phyloP scores from a whole-genome alignment of 2,113 vertebrate genomes.

The Acanthochromis polyacanthus region DNA sequence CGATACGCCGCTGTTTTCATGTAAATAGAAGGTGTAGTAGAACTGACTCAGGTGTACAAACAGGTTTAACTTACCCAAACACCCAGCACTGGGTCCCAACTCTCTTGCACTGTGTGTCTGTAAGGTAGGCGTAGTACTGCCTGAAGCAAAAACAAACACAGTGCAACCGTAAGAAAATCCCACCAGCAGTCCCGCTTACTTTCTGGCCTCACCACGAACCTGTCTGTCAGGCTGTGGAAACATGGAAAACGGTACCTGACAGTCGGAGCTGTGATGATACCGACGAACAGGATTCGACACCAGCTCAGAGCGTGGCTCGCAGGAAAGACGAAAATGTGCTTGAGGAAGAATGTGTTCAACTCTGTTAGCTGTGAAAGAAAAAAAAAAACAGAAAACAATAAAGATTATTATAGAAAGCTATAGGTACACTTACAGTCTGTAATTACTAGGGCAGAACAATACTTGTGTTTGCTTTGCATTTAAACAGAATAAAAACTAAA shows the following conservation, averaged over 20 bases:
- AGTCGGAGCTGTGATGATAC: constrained; percentile 97
- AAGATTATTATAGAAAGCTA: neutral
- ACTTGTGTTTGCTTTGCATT: too few relatives aligned
- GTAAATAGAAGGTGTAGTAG: neutral
- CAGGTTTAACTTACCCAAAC: constrained; percentile 92
- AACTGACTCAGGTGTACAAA: neutral
- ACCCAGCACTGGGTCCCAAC: constrained; percentile 99
- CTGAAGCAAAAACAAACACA: constrained; percentile 75
- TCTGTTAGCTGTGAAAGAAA: constrained; percentile 89
- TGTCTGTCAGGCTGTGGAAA: neutral
- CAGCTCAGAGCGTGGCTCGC: constrained; percentile 96
- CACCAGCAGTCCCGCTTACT: neutral
- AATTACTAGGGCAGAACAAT: too few relatives aligned
- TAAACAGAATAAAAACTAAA: too few relatives aligned
- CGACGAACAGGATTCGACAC: constrained; percentile 96
- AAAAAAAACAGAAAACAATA: neutral
- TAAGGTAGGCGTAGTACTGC: constrained; percentile 98
- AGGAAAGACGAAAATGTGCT: constrained; percentile 98
- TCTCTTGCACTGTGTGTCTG: constrained; percentile 97
- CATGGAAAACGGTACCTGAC: constrained; percentile 86
- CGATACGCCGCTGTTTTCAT: neutral
- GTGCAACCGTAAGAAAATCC: neutral
- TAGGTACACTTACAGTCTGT: too few relatives aligned
- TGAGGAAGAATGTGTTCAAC: constrained; percentile 99
- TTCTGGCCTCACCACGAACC: neutral